These are phyloP conservation scores for Saxidomus purpurata DNA, from an alignment of 1,140 invertebrate species.

Conservation along the genomic window DNA sequence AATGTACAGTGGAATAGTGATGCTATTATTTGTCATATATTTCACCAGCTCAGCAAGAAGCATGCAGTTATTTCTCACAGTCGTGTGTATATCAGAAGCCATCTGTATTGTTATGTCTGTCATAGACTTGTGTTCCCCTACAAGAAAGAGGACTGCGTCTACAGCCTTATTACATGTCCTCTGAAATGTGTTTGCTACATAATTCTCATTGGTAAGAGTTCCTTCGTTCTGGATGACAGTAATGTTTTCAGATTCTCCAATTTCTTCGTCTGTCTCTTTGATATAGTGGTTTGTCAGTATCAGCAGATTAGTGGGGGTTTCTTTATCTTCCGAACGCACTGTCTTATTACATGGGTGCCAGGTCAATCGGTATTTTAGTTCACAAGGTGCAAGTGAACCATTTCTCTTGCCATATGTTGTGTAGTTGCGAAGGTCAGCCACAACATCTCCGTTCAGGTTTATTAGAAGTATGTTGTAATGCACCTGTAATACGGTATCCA, in stretches of 20 bases:
- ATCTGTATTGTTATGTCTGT: neutral
- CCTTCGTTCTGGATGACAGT: neutral
- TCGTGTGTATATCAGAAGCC: neutral
- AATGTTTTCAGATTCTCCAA: neutral
- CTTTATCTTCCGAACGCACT: neutral
- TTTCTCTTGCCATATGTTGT: conserved; percentile 41
- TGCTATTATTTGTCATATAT: neutral
- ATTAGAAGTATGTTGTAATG: conserved; percentile 40
- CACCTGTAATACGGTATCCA: conserved; percentile 17
- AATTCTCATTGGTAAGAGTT: neutral
- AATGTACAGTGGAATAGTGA: neutral
- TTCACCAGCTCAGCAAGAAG: neutral
- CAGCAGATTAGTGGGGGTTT: neutral
- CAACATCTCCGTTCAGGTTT: neutral
- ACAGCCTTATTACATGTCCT: neutral
- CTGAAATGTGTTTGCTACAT: neutral
- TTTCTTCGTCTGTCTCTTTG: neutral
- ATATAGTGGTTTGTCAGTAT: neutral
- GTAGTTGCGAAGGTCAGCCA: conserved; percentile 29
- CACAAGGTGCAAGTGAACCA: conserved; percentile 9
- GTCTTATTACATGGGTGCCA: neutral
- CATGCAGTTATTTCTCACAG: neutral
- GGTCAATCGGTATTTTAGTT: neutral
- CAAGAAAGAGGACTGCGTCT: neutral
- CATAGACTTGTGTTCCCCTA: neutral